Evolutionary conservation across 2,888 invertebrate species (phyloP).

Genomic region (Pollenia labialis): DNA sequence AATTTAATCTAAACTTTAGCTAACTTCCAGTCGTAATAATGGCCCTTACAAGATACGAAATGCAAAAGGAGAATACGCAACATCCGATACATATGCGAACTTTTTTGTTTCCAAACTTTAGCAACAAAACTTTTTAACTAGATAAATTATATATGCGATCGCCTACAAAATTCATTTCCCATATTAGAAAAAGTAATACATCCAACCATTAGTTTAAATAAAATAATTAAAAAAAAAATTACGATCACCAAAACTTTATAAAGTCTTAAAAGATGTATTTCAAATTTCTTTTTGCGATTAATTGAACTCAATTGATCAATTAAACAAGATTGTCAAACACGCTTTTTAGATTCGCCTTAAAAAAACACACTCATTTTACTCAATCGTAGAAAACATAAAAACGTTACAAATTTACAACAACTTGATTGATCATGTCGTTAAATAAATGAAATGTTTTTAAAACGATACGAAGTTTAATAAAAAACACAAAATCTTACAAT

Average conservation of each 20-base stretch:
- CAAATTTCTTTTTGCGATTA: slow-evolving; percentile 22
- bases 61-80: too few species aligned
- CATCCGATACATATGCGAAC: too few species aligned
- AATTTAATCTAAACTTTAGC: too few species aligned
- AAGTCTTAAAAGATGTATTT: neutral
- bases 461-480: slow-evolving; percentile 2
- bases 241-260: neutral
- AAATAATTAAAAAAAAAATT: too few species aligned
- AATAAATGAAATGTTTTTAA: slow-evolving; percentile 51
- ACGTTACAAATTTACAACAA: slow-evolving; percentile 45
- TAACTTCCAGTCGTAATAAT: too few species aligned
- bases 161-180: too few species aligned
- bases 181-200: too few species aligned
- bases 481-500: slow-evolving; percentile 13
- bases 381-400: slow-evolving; percentile 3
- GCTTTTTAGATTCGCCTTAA: slow-evolving; percentile 30
- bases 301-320: slow-evolving; percentile 73
- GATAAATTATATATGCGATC: too few species aligned
- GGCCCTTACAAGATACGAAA: too few species aligned
- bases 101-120: too few species aligned
- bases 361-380: neutral
- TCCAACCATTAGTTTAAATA: too few species aligned
- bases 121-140: too few species aligned
- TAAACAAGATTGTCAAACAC: slow-evolving; percentile 51
- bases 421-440: slow-evolving; percentile 63